Percentiles rank a stretch among this genome's conserved stretches.
Evolutionary conservation across 2,888 invertebrate genomes (phyloP).

Genomic region (Hirtodrosophila confusa): DNA sequence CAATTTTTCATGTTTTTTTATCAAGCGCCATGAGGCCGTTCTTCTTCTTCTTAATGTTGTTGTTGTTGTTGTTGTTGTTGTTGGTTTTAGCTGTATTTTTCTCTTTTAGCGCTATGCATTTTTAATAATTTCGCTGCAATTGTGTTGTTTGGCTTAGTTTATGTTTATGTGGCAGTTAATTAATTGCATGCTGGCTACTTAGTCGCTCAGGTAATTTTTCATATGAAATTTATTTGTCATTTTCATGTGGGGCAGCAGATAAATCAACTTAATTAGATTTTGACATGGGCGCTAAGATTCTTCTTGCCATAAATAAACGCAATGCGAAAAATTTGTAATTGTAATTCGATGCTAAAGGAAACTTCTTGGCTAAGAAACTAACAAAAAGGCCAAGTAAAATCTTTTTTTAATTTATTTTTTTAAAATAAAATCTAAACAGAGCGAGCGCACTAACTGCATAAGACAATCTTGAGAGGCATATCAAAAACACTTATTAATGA

Average conservation of each 20-base stretch:
- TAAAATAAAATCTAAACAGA: no score
- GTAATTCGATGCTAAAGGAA: conserved; percentile 41
- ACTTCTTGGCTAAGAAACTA: conserved; percentile 15
- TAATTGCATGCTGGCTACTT: conserved; percentile 67
- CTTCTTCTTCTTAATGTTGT: conserved; percentile 13
- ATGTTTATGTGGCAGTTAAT: conserved; percentile 67
- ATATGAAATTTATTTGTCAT: conserved; percentile 72
- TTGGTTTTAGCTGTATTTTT: conserved; percentile 13
- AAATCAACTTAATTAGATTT: conserved; percentile 71
- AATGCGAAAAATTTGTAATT: conserved; percentile 56
- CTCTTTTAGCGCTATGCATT: conserved; percentile 26
- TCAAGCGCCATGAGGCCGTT: conserved; percentile 31
- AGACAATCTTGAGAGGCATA: background rate
- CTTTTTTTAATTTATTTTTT: no score
- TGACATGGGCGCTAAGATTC: conserved; percentile 69
- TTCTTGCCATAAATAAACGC: conserved; percentile 45
- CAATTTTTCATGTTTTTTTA: conserved; percentile 46
- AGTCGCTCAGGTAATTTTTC: conserved; percentile 60
- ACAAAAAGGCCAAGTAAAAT: background rate
- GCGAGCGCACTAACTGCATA: no score
- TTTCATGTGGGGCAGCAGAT: conserved; percentile 66
- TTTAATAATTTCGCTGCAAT: conserved; percentile 27
- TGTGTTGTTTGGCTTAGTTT: conserved; percentile 35
- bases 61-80: conserved; percentile 1
- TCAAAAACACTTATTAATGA: conserved; percentile 21